phyloP scores from a whole-genome alignment of 2,113 vertebrate genomes.

The Donacobius atricapilla region DNA sequence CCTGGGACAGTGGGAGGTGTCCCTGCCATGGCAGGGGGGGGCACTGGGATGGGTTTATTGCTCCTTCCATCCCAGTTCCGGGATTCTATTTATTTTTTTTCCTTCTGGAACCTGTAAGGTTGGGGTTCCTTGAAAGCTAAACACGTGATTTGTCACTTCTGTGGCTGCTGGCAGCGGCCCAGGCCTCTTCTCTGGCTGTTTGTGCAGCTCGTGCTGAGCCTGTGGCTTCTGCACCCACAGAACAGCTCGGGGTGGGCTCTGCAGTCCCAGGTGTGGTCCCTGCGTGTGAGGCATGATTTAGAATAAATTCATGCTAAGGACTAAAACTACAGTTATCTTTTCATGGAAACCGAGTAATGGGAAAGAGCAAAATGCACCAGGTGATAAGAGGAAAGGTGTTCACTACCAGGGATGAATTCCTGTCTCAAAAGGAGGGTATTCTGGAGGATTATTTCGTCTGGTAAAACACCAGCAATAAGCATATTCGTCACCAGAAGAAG shows the following conservation, averaged over 20 bases:
- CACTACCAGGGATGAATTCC: too few species aligned
- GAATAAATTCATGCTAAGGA: too few species aligned
- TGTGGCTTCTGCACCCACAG: neutral
- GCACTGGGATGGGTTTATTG: rapidly evolving
- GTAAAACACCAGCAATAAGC: too few species aligned
- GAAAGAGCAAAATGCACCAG: too few species aligned
- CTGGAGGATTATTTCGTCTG: too few species aligned
- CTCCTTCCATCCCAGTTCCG: too few species aligned
- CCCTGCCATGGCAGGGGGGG: neutral
- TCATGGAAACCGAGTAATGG: too few species aligned
- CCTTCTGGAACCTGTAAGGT: neutral
- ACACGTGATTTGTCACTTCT: rapidly evolving
- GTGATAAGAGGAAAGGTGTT: too few species aligned
- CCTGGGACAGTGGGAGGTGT: neutral
- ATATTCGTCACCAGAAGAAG: too few species aligned
- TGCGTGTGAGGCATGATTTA: too few species aligned
- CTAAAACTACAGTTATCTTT: too few species aligned
- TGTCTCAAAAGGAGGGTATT: too few species aligned
- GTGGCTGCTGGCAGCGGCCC: neutral
- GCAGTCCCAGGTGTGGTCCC: neutral
- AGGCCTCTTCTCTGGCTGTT: neutral
- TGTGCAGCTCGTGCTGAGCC: rapidly evolving
- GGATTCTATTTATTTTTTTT: neutral
- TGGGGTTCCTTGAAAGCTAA: neutral
- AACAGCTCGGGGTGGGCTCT: neutral